phyloP scores from a whole-genome alignment of 2,113 vertebrate genomes.

The Dinomys branickii region DNA sequence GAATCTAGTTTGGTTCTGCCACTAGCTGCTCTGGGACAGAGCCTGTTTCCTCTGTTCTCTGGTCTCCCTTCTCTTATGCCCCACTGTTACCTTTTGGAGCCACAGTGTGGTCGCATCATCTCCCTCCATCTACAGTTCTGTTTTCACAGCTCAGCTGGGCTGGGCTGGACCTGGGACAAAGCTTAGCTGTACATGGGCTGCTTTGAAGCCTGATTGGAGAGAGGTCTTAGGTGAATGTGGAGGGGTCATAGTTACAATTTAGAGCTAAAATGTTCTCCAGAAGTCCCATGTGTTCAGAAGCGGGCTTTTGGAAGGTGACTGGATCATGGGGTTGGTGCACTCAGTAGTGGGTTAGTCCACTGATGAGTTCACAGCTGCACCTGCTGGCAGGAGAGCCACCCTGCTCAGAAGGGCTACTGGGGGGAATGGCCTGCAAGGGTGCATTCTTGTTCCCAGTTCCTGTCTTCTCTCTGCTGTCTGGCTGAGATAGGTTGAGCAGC shows the following conservation, averaged over 20 bases:
- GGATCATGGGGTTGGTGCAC: background rate
- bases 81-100: background rate
- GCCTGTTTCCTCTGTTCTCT: background rate
- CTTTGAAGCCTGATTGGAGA: background rate
- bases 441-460: background rate
- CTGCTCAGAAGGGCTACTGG: background rate
- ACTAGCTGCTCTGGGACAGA: background rate
- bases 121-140: fast-evolving
- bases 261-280: background rate
- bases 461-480: background rate
- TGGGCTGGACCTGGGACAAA: background rate
- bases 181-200: background rate
- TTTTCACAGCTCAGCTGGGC: background rate
- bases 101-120: background rate
- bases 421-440: background rate
- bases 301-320: background rate
- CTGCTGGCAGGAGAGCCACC: background rate
- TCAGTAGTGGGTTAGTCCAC: background rate
- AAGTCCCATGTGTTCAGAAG: background rate
- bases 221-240: background rate
- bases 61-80: background rate
- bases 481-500: background rate
- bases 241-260: background rate
- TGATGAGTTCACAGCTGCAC: background rate
- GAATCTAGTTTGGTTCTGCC: background rate